These are phyloP conservation scores for Natator depressus DNA, from an alignment of 2,113 vertebrate species.

Conservation along the genomic window DNA sequence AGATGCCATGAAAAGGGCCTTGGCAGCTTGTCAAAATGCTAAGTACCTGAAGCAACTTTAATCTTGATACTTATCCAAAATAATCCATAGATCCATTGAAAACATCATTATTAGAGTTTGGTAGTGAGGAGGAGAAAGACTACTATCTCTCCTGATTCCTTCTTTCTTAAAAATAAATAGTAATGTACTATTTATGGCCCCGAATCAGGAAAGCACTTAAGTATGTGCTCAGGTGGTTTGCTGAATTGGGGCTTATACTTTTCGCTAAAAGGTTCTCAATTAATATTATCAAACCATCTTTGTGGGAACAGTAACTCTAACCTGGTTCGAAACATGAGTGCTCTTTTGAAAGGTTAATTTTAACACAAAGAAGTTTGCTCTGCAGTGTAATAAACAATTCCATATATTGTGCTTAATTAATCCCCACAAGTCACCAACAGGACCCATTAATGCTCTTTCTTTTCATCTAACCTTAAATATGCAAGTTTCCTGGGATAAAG, in stretches of 20 bases:
- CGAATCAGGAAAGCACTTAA: not conserved
- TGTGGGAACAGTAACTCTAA: slow-evolving; percentile 51
- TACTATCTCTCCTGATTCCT: slow-evolving; percentile 1
- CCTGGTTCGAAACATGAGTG: slow-evolving; percentile 71
- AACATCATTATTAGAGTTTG: slow-evolving; percentile 37
- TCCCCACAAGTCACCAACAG: slow-evolving; percentile 63
- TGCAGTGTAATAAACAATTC: slow-evolving; percentile 73
- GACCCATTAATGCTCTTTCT: slow-evolving; percentile 68
- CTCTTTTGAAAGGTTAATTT: slow-evolving; percentile 75
- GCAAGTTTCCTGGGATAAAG: slow-evolving; percentile 50
- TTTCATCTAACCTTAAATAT: slow-evolving; percentile 69
- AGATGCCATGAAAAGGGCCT: not conserved
- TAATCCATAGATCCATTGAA: not conserved
- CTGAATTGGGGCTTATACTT: not conserved
- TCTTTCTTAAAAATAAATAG: slow-evolving; percentile 22
- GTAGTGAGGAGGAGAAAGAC: slow-evolving; percentile 31
- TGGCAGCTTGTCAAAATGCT: not conserved
- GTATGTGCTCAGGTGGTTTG: not conserved
- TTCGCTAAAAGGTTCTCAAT: slow-evolving; percentile 19
- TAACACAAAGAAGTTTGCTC: slow-evolving; percentile 71
- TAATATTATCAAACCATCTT: slow-evolving; percentile 44
- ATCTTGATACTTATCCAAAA: slow-evolving; percentile 10
- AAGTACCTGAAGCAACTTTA: not conserved
- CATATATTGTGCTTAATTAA: slow-evolving; percentile 76
- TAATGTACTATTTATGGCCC: not conserved